phyloP scores from a whole-genome alignment of 2,888 invertebrate species.

The Drosophila leonis region DNA sequence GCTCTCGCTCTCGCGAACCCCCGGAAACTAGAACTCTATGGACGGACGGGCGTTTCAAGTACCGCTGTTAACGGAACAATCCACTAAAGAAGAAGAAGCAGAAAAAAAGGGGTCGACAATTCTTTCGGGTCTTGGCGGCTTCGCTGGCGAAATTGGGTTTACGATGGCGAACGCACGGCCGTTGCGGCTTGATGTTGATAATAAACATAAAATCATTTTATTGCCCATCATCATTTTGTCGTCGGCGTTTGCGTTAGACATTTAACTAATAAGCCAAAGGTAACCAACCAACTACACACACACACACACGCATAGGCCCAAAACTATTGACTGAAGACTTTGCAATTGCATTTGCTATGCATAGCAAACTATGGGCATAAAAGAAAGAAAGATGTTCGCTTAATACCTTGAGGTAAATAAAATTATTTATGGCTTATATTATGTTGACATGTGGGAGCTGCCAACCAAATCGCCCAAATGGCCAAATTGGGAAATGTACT shows the following conservation, averaged over 20 bases:
- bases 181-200: conserved; percentile 60
- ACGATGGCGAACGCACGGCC: conserved; percentile 56
- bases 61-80: conserved; percentile 56
- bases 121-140: conserved; percentile 13
- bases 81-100: conserved; percentile 16
- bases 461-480: neutral
- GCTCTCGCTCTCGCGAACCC: conserved; percentile 23
- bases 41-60: conserved; percentile 50
- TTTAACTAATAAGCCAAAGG: conserved; percentile 71
- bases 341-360: conserved; percentile 39
- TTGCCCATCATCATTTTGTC: conserved; percentile 49
- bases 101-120: conserved; percentile 48
- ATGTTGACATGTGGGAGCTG: neutral
- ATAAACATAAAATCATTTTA: conserved; percentile 79
- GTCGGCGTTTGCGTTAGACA: conserved; percentile 50
- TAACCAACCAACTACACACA: conserved; percentile 12
- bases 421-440: conserved; percentile 8
- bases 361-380: conserved; percentile 32
- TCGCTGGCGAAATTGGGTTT: conserved; percentile 69
- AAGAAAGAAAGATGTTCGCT: neutral
- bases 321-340: conserved; percentile 34
- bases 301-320: neutral
- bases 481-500: neutral
- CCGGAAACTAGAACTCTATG: conserved; percentile 74
- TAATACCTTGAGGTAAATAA: conserved; percentile 6